These are phyloP conservation scores for Cirrhinus molitorella DNA, from an alignment of 2,797 vertebrate species.

Conservation along the genomic window DNA sequence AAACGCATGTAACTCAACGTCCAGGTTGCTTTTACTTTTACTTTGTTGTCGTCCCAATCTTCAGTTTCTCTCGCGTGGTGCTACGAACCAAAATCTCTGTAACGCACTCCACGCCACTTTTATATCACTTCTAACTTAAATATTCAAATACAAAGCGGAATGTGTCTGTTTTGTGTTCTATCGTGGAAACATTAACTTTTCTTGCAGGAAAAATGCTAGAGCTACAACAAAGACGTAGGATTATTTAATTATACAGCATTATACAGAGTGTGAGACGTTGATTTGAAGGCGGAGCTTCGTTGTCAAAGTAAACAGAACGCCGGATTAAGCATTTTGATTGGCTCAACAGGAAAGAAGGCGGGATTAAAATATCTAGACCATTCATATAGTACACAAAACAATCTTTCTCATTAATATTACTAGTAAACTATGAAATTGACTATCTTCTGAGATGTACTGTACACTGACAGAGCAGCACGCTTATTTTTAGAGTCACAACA, in stretches of 20 bases:
- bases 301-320: not conserved
- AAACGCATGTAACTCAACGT: not conserved
- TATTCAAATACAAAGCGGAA: not conserved
- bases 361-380: not conserved
- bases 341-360: not conserved
- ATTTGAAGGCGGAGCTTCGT: slow-evolving; percentile 59
- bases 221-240: not conserved
- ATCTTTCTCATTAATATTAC: not conserved
- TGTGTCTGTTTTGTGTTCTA: not conserved
- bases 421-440: not conserved
- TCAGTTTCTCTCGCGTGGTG: not conserved
- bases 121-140: not conserved
- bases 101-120: not conserved
- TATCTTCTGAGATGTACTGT: not conserved
- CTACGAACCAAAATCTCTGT: not conserved
- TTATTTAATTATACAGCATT: slow-evolving; percentile 15
- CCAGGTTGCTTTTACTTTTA: not conserved
- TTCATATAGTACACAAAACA: not conserved
- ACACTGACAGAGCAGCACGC: not conserved
- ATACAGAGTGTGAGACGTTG: slow-evolving; percentile 41
- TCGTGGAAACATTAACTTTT: not conserved
- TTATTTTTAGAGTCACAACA: not conserved
- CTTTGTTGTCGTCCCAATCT: not conserved
- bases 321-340: slow-evolving; percentile 21
- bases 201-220: not conserved